Percentiles rank a stretch among this genome's conserved stretches.
These are phyloP conservation scores for Pteria penguin DNA, from an alignment of 2,888 invertebrate genomes.

Conservation along the genomic window DNA sequence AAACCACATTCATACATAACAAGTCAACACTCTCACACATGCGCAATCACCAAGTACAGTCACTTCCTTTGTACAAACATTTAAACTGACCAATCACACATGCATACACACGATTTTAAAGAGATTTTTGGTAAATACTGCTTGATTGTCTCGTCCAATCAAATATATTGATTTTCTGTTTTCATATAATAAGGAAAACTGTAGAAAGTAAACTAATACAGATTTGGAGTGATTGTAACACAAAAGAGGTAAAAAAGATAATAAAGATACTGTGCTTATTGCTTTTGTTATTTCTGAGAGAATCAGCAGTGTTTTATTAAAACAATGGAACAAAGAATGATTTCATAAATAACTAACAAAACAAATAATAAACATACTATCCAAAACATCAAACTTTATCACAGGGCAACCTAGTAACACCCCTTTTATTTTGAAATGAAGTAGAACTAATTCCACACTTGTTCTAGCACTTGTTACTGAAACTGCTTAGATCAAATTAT, in stretches of 20 bases:
- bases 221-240: background rate
- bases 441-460: background rate
- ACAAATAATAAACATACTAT: too few relatives aligned
- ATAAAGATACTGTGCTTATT: too few relatives aligned
- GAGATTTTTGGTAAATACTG: conserved; percentile 3
- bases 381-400: too few relatives aligned
- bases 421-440: too few relatives aligned
- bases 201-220: background rate
- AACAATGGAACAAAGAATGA: too few relatives aligned
- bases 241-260: background rate
- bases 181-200: background rate
- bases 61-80: background rate
- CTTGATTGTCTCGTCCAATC: background rate
- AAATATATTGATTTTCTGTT: background rate
- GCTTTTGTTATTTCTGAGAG: too few relatives aligned
- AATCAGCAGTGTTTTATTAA: background rate
- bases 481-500: too few relatives aligned
- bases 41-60: background rate
- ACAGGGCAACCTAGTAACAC: too few relatives aligned
- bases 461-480: background rate
- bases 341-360: too few relatives aligned
- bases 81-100: conserved; percentile 2
- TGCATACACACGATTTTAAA: background rate
- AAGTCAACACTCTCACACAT: conserved; percentile 15
- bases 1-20: background rate